A percentile compares a stretch with the other conserved stretches of the same genome.
Evolutionary conservation across 2,797 vertebrate species (phyloP).

Genomic region (Lepidocolaptes lacrymiger): DNA sequence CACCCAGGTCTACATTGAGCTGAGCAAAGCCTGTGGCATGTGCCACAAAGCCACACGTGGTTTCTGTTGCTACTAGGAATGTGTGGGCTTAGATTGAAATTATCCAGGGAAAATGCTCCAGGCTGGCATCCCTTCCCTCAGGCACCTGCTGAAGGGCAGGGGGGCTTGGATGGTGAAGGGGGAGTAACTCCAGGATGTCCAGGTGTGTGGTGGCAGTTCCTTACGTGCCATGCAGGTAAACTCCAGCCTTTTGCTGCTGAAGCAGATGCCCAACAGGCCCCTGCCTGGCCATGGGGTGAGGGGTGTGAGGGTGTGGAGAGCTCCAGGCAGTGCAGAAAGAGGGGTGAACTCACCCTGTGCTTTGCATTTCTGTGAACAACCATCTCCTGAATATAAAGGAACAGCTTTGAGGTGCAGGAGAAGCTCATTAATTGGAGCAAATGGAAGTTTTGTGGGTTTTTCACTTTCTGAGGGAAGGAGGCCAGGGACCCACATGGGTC

Average conservation of each 20-base stretch:
- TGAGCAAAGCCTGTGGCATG: background rate
- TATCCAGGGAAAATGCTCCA: background rate
- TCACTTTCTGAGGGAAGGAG: background rate
- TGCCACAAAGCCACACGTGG: background rate
- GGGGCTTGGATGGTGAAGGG: background rate
- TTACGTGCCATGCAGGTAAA: accelerated
- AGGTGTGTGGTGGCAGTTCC: background rate
- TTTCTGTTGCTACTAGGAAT: background rate
- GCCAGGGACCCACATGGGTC: background rate
- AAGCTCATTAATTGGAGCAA: background rate
- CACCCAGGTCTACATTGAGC: background rate
- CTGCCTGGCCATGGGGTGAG: accelerated
- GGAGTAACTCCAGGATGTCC: background rate
- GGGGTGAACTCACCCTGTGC: background rate
- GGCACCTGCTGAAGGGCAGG: background rate
- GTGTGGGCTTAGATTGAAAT: background rate
- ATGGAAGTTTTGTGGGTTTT: background rate
- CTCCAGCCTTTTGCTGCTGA: background rate
- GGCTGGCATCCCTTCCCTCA: background rate
- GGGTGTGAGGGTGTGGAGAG: background rate
- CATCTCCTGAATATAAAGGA: background rate
- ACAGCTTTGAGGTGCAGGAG: background rate
- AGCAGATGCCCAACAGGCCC: background rate
- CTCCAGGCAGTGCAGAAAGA: accelerated
- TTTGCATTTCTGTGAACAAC: background rate